Conservation (phyloP, 1,140 invertebrate genomes). For the Nasonia vitripennis region DNA sequence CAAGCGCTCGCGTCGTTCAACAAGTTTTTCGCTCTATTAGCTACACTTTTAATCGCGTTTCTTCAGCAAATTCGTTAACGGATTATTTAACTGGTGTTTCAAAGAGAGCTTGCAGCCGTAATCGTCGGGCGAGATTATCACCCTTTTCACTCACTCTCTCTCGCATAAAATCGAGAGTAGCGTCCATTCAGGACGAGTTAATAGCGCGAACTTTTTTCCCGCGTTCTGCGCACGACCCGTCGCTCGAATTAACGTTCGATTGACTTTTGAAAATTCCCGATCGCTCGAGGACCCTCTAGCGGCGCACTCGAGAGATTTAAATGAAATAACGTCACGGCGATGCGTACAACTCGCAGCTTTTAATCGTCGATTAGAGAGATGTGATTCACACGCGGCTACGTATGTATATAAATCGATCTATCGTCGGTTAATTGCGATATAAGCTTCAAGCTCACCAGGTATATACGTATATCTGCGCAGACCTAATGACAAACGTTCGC, state of each 20-base stretch:
- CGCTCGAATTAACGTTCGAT: slow-evolving; percentile 8
- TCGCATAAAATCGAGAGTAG: neutral
- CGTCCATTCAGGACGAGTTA: neutral
- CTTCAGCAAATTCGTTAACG: neutral
- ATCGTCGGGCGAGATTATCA: neutral
- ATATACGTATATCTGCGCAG: neutral
- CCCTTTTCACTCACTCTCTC: no score
- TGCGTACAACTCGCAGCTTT: neutral
- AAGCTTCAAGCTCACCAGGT: no score
- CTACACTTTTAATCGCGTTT: neutral
- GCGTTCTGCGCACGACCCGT: neutral
- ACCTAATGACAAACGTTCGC: neutral
- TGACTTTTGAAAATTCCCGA: neutral
- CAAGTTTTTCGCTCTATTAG: slow-evolving; percentile 3
- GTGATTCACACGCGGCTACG: neutral
- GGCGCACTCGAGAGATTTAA: neutral
- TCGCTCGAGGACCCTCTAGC: neutral
- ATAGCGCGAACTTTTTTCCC: neutral
- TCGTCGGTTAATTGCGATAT: no score
- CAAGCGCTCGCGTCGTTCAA: neutral
- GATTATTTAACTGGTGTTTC: neutral
- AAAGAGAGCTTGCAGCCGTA: no score
- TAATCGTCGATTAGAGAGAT: no score
- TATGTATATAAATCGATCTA: neutral
- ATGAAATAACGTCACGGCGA: neutral